Evolutionary conservation across 2,888 invertebrate genomes (phyloP).

Genomic region (Zootermopsis nevadensis): DNA sequence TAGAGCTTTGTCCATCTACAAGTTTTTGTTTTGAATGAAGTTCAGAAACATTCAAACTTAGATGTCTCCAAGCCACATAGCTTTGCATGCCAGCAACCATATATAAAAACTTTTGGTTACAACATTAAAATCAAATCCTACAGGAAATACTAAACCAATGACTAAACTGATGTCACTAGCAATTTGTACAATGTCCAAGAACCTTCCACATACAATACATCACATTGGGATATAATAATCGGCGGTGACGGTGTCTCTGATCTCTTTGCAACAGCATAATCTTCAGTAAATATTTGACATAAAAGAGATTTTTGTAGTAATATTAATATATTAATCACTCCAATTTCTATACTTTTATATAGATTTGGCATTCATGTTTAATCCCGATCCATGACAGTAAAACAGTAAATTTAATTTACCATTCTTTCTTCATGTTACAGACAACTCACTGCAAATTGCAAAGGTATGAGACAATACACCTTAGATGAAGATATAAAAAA

Average conservation of each 20-base stretch:
- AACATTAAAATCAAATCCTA: conserved; percentile 13
- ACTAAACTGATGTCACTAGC: conserved; percentile 3
- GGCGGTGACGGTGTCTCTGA: not conserved
- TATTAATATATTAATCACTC: not conserved
- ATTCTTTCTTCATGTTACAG: not conserved
- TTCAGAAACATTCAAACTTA: not conserved
- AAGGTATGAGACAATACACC: conserved; percentile 15
- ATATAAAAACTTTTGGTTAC: not conserved
- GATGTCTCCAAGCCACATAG: not conserved
- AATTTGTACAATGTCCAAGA: conserved; percentile 12
- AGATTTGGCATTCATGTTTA: not conserved
- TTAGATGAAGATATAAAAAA: not conserved
- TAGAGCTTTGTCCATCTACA: not conserved
- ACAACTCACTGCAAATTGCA: not conserved
- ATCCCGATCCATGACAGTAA: not conserved
- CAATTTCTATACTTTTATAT: not conserved
- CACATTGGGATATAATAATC: conserved; percentile 16
- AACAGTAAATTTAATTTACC: not conserved
- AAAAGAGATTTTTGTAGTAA: no score
- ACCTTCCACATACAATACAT: conserved; percentile 7
- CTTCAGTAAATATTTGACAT: not conserved
- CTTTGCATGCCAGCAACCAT: conserved; percentile 3
- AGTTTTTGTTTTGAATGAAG: not conserved
- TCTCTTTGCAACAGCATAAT: conserved; percentile 1
- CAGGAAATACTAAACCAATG: conserved; percentile 21